These are phyloP conservation scores for Chaetodon auriga DNA, from an alignment of 2,113 vertebrate genomes.

Conservation along the genomic window DNA sequence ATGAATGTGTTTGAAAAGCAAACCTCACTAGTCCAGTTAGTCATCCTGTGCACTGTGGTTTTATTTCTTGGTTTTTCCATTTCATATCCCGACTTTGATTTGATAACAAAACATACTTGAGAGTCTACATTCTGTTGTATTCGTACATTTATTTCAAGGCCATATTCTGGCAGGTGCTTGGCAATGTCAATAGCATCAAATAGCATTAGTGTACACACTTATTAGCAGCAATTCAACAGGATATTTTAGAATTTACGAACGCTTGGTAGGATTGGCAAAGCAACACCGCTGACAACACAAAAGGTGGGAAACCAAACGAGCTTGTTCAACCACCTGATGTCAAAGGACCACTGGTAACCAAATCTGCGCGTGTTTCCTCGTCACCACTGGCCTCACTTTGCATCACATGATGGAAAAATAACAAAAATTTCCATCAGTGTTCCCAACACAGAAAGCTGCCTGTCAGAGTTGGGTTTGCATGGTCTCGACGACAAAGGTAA, in stretches of 20 bases:
- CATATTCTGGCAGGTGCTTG: neutral
- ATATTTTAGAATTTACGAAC: neutral
- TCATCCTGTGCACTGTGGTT: neutral
- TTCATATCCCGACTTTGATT: neutral
- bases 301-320: neutral
- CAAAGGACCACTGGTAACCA: conserved; percentile 29
- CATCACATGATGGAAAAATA: conserved; percentile 6
- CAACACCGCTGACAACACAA: neutral
- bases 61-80: neutral
- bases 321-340: neutral
- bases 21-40: neutral
- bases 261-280: neutral
- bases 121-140: neutral
- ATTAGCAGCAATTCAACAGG: neutral
- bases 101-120: neutral
- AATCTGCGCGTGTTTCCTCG: neutral
- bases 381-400: neutral
- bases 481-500: conserved; percentile 14
- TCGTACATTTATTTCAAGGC: neutral
- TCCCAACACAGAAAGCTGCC: too few species aligned
- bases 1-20: neutral
- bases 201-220: neutral
- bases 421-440: neutral
- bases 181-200: neutral
- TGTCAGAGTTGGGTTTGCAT: neutral